Evolutionary conservation across 1,140 invertebrate genomes (phyloP).

Genomic region (Pantala flavescens): DNA sequence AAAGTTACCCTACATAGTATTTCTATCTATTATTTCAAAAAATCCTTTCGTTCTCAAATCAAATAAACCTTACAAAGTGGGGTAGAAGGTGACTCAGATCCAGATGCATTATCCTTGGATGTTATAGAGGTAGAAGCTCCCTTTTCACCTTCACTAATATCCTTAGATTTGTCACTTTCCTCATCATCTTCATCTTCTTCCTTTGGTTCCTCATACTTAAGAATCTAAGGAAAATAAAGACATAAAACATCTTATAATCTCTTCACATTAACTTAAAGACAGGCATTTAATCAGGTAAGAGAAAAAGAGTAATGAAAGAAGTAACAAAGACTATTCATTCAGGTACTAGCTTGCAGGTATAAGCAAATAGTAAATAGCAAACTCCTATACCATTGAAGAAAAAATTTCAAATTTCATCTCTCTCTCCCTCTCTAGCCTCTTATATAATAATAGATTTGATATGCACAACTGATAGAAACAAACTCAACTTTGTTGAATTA

Average conservation of each 20-base stretch:
- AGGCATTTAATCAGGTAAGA: neutral
- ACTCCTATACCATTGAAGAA: no score
- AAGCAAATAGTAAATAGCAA: no score
- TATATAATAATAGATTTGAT: no score
- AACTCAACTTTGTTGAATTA: no score
- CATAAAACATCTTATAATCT: neutral
- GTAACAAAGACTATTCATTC: no score
- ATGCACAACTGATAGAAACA: no score
- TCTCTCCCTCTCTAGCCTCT: no score
- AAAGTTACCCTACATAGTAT: neutral
- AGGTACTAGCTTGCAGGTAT: no score
- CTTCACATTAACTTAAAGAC: neutral
- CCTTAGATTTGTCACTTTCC: slow-evolving; percentile 31
- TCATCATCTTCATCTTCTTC: slow-evolving; percentile 34
- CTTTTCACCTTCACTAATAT: slow-evolving; percentile 22
- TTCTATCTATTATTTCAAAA: neutral
- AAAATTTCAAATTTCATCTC: no score
- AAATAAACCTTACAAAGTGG: neutral
- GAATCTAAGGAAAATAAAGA: neutral
- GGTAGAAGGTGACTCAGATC: neutral
- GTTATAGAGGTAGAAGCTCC: neutral
- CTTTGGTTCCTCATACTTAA: slow-evolving; percentile 33
- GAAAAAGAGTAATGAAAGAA: no score
- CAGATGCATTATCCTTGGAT: neutral
- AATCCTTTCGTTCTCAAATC: neutral